Conservation (phyloP, 2,797 vertebrate species). For the Chelmon rostratus region DNA sequence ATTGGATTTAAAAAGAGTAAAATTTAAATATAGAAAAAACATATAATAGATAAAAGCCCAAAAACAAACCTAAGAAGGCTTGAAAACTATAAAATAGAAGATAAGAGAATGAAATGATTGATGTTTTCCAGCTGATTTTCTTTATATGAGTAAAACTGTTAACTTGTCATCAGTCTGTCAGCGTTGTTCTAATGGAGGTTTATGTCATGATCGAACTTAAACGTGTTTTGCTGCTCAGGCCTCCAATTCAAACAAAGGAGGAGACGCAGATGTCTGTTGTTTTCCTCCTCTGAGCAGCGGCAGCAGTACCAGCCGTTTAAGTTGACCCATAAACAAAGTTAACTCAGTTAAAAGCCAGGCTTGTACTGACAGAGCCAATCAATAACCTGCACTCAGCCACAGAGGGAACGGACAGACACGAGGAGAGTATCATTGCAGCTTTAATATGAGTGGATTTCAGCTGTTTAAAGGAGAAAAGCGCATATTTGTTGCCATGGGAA, state of each 20-base stretch:
- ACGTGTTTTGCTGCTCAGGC: neutral
- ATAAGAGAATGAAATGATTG: neutral
- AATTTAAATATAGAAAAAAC: neutral
- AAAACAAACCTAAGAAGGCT: neutral
- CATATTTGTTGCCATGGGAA: too few species aligned
- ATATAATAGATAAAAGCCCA: neutral
- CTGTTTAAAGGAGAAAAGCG: neutral
- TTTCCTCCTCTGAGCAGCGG: slow-evolving; percentile 6
- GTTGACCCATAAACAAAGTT: slow-evolving; percentile 46
- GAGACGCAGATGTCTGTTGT: slow-evolving; percentile 28
- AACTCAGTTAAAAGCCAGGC: slow-evolving; percentile 45
- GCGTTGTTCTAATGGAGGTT: neutral
- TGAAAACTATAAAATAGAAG: neutral
- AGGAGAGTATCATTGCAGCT: neutral
- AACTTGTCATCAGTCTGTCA: neutral
- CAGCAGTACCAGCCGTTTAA: slow-evolving; percentile 8
- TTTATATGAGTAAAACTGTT: neutral
- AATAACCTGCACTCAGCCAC: slow-evolving; percentile 32
- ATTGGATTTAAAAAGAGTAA: neutral
- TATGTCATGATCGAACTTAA: neutral
- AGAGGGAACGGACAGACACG: neutral
- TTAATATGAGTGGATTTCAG: neutral
- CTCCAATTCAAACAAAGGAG: neutral
- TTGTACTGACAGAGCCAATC: slow-evolving; percentile 41
- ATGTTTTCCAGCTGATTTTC: neutral